These are phyloP conservation scores for Pogonomyrmex californicus DNA, from an alignment of 1,140 invertebrate genomes.

Conservation along the genomic window DNA sequence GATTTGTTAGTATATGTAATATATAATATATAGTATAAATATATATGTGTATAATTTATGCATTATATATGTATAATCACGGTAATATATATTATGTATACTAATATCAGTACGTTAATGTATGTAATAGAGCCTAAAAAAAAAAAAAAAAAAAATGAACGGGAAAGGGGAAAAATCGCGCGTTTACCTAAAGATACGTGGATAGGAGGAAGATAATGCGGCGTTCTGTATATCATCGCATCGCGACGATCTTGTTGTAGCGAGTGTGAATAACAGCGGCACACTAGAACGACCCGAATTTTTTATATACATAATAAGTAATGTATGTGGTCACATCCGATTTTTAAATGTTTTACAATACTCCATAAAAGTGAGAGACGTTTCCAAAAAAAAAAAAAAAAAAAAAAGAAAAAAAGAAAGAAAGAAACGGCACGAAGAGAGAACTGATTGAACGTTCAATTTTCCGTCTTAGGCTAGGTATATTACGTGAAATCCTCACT, in stretches of 20 bases:
- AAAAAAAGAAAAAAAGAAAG: no score
- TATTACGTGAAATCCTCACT: constrained; percentile 6
- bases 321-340: constrained; percentile 6
- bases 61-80: constrained; percentile 65
- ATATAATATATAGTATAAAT: constrained; percentile 68
- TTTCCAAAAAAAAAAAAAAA: neutral
- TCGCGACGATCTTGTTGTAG: constrained; percentile 48
- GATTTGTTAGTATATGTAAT: constrained; percentile 63
- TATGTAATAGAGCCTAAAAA: constrained; percentile 64
- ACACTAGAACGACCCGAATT: constrained; percentile 30
- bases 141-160: neutral
- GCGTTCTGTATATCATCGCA: constrained; percentile 19
- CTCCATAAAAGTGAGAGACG: neutral
- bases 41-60: constrained; percentile 57
- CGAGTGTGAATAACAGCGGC: constrained; percentile 4
- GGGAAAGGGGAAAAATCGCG: constrained; percentile 37
- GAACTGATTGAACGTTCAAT: constrained; percentile 31
- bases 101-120: constrained; percentile 53
- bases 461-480: constrained; percentile 31
- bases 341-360: constrained; percentile 62
- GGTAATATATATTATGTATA: constrained; percentile 60
- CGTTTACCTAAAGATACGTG: constrained; percentile 51
- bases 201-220: neutral
- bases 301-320: constrained; percentile 51
- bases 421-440: neutral